Percentiles rank a stretch among this genome's conserved stretches.
Evolutionary conservation across 2,113 vertebrate genomes (phyloP).

Genomic region (Psophia crepitans): DNA sequence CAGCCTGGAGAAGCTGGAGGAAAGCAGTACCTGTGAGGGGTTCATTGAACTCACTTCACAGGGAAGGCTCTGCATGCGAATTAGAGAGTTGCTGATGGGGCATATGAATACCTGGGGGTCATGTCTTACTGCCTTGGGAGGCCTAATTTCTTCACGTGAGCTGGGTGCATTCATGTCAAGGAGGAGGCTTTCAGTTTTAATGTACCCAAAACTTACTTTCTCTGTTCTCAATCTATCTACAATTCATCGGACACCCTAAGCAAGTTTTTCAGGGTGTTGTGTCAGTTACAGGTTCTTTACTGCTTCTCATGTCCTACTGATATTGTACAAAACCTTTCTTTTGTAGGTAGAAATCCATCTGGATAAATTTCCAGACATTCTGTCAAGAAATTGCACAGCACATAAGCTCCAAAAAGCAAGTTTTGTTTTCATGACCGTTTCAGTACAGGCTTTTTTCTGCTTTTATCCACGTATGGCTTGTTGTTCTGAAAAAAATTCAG

Average conservation of each 20-base stretch:
- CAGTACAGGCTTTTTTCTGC: background rate
- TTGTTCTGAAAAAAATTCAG: background rate
- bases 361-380: slow-evolving; percentile 22
- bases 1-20: background rate
- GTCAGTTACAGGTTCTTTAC: slow-evolving; percentile 39
- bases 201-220: background rate
- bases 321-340: slow-evolving; percentile 5
- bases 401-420: background rate
- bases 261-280: background rate
- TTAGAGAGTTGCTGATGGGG: background rate
- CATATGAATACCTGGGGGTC: background rate
- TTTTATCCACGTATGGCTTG: slow-evolving; percentile 9
- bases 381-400: slow-evolving; percentile 13
- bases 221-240: background rate
- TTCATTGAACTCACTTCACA: background rate
- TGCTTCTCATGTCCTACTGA: background rate
- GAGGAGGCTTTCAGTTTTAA: background rate
- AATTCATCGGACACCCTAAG: background rate
- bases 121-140: background rate
- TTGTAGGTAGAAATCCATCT: slow-evolving; percentile 36
- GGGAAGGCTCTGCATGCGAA: background rate
- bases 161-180: background rate
- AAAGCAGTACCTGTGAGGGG: background rate
- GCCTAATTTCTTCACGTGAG: background rate
- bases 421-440: background rate